These are phyloP conservation scores for Microtus ochrogaster DNA, from an alignment of 2,113 vertebrate genomes.

Conservation along the genomic window DNA sequence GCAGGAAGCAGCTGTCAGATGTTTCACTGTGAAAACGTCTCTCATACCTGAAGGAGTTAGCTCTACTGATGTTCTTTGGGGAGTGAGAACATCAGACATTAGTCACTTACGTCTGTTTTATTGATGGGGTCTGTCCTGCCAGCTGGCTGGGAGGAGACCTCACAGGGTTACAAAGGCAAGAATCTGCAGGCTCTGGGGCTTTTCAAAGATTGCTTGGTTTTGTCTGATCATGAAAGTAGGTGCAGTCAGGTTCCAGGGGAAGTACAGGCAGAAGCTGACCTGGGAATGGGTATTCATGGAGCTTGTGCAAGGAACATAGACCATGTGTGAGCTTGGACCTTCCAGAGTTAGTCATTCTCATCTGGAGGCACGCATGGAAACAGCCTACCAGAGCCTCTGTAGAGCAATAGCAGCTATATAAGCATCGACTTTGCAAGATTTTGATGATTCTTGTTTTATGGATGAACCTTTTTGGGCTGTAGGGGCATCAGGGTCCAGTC, in stretches of 20 bases:
- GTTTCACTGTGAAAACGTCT: background rate
- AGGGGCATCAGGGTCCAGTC: background rate
- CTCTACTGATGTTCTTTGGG: background rate
- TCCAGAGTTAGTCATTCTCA: background rate
- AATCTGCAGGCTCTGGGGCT: background rate
- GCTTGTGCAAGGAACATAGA: background rate
- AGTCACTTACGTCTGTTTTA: background rate
- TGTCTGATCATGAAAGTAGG: background rate
- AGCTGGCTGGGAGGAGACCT: background rate
- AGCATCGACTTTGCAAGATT: background rate
- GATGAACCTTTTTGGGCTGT: background rate
- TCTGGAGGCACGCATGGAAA: background rate
- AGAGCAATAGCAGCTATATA: background rate
- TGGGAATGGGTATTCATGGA: background rate
- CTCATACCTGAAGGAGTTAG: background rate
- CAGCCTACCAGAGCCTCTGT: background rate
- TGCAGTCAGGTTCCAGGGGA: background rate
- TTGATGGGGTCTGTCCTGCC: background rate
- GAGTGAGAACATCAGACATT: background rate
- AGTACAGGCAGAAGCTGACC: background rate
- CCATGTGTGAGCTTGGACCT: background rate
- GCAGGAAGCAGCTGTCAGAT: background rate
- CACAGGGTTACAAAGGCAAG: background rate
- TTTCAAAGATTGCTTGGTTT: background rate
- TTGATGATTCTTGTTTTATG: background rate